Evolutionary conservation across 2,113 vertebrate genomes (phyloP).

Genomic region (Canis aureus): DNA sequence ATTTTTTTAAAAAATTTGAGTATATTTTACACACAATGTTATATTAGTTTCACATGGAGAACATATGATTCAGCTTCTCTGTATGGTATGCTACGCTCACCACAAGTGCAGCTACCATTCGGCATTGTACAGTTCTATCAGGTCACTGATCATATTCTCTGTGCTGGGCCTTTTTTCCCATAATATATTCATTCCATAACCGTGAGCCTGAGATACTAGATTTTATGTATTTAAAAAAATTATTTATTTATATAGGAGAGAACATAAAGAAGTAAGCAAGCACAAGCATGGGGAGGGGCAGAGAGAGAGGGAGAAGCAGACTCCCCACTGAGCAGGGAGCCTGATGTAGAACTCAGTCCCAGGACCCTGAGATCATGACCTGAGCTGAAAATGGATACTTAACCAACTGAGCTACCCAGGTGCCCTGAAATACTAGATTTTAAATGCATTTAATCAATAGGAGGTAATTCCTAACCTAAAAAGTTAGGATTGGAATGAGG

Average conservation of each 20-base stretch:
- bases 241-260: too few relatives aligned
- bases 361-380: too few relatives aligned
- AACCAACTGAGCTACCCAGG: too few relatives aligned
- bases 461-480: constrained; percentile 45
- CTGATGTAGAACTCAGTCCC: too few relatives aligned
- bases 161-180: background rate
- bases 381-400: too few relatives aligned
- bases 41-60: background rate
- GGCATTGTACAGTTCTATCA: background rate
- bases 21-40: background rate
- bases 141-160: background rate
- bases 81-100: background rate
- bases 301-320: too few relatives aligned
- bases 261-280: too few relatives aligned
- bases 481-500: background rate
- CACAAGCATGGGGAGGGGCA: too few relatives aligned
- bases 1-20: background rate
- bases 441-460: constrained; percentile 9
- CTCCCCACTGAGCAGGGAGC: too few relatives aligned
- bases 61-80: background rate
- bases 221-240: background rate
- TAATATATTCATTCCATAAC: background rate
- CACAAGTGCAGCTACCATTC: background rate
- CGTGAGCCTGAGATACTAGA: background rate
- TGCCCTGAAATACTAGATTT: background rate